Conservation (phyloP, 2,888 invertebrate species). For the Xylophagus ater region DNA sequence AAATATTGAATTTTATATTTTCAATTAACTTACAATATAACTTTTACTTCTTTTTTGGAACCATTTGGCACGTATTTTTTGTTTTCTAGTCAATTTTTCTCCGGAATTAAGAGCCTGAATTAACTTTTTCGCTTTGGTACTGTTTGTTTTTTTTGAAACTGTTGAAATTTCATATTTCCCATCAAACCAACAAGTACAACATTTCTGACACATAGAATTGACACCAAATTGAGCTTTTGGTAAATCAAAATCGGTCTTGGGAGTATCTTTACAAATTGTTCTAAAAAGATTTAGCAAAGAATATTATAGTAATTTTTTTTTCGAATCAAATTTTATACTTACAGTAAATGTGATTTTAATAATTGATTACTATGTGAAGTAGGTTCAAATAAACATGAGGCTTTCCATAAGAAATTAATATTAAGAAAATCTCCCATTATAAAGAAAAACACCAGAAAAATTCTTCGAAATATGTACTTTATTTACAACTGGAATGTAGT, state of each 20-base stretch:
- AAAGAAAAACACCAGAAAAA: too few relatives aligned
- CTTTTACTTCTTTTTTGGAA: slow-evolving; percentile 2
- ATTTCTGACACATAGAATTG: slow-evolving; percentile 15
- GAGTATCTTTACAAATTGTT: slow-evolving; percentile 2
- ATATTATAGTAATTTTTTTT: too few relatives aligned
- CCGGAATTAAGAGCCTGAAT: slow-evolving; percentile 4
- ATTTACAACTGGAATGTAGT: too few relatives aligned
- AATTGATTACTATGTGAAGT: too few relatives aligned
- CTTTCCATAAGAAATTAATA: too few relatives aligned
- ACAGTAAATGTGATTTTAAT: too few relatives aligned
- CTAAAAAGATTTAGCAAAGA: too few relatives aligned
- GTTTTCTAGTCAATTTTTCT: slow-evolving; percentile 5
- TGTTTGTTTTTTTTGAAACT: slow-evolving; percentile 4
- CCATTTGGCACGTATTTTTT: slow-evolving; percentile 13
- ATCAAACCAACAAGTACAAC: slow-evolving; percentile 16
- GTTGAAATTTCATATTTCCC: slow-evolving; percentile 10
- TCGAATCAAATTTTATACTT: too few relatives aligned
- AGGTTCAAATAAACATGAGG: too few relatives aligned
- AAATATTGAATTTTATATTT: too few relatives aligned
- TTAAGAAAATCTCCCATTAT: too few relatives aligned
- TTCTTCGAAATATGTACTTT: too few relatives aligned
- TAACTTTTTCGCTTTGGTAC: slow-evolving; percentile 3
- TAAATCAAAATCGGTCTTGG: slow-evolving; percentile 2
- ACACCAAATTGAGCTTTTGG: slow-evolving; percentile 9
- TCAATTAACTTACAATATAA: slow-evolving; percentile 6